Conservation (phyloP, 2,888 invertebrate species). For the Leucoptera coffeella region DNA sequence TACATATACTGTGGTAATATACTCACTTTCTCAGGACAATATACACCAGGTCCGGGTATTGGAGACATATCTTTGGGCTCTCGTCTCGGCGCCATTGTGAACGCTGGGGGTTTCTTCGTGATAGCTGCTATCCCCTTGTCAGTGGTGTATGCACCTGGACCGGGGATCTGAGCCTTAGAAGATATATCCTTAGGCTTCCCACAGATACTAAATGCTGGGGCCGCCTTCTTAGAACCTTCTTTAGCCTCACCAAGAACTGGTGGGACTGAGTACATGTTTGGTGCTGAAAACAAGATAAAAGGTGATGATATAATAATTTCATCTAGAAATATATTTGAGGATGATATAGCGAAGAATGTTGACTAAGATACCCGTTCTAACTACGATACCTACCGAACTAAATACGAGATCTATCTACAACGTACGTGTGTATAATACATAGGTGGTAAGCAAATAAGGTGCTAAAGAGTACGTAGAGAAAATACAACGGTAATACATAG, state of each 20-base stretch:
- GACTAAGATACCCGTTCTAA: too few species aligned
- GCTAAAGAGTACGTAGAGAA: too few species aligned
- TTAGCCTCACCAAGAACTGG: conserved; percentile 61
- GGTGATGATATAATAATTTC: too few species aligned
- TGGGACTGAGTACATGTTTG: conserved; percentile 84
- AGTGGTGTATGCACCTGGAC: conserved; percentile 73
- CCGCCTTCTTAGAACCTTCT: conserved; percentile 55
- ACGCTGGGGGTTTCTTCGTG: conserved; percentile 64
- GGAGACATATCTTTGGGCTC: conserved; percentile 25
- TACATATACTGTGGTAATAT: too few species aligned
- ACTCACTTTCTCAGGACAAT: conserved; percentile 58
- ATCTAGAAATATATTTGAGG: too few species aligned
- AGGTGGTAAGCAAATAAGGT: too few species aligned
- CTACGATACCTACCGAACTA: too few species aligned
- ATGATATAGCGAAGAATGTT: too few species aligned
- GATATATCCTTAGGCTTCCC: conserved; percentile 65
- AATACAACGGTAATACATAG: too few species aligned
- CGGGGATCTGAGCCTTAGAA: conserved; percentile 56
- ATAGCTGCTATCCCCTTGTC: conserved; percentile 44
- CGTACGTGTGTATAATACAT: too few species aligned
- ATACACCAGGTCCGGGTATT: conserved; percentile 58
- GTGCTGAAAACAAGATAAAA: conserved; percentile 53
- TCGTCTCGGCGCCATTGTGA: conserved; percentile 69
- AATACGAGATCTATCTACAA: too few species aligned
- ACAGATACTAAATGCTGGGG: conserved; percentile 85